phyloP scores from a whole-genome alignment of 2,113 vertebrate genomes.

The Equus quagga region DNA sequence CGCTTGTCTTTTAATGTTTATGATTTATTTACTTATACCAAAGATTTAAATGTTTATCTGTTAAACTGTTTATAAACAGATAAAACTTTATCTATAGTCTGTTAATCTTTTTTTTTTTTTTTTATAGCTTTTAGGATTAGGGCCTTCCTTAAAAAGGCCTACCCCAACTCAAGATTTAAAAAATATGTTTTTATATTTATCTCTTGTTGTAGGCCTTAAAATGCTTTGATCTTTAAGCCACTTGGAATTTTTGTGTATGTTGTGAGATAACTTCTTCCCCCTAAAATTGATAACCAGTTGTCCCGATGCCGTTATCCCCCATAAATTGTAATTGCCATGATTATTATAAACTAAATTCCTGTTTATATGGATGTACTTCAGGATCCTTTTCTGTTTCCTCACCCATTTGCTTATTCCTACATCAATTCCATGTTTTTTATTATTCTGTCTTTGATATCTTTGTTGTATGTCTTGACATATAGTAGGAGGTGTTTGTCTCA shows the following conservation, averaged over 20 bases:
- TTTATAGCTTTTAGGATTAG: background rate
- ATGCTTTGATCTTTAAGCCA: background rate
- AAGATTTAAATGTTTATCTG: background rate
- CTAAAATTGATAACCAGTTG: background rate
- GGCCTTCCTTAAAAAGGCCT: background rate
- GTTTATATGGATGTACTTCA: background rate
- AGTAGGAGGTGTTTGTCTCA: background rate
- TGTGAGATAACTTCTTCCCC: background rate
- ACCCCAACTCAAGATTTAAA: background rate
- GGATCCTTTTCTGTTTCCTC: background rate
- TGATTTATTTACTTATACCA: background rate
- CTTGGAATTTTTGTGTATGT: background rate
- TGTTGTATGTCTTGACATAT: background rate
- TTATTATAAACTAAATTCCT: background rate
- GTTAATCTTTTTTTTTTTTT: background rate
- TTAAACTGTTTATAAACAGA: background rate
- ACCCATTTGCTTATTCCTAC: background rate
- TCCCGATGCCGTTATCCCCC: background rate
- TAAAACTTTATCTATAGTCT: background rate
- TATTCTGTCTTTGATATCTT: background rate
- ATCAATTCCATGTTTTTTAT: background rate
- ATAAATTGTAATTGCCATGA: background rate
- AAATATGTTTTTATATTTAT: background rate
- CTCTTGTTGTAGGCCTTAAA: background rate
- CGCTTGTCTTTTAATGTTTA: background rate